These are phyloP conservation scores for Pelobates cultripes DNA, from an alignment of 2,797 vertebrate species.

Conservation along the genomic window DNA sequence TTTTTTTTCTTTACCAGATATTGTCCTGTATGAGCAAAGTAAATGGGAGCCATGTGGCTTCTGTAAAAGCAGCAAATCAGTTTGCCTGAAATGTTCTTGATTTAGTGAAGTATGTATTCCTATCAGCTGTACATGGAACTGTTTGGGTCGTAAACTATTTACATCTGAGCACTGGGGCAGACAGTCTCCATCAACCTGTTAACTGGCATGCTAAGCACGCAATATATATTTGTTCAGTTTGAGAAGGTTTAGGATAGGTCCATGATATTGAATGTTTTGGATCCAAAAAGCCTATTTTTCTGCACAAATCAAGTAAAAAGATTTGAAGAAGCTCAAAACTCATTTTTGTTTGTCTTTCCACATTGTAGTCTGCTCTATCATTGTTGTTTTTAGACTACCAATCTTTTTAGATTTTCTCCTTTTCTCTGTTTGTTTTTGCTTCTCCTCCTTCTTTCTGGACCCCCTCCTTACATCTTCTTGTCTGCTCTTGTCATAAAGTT, in stretches of 20 bases:
- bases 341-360: no score
- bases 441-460: no score
- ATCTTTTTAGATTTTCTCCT: no score
- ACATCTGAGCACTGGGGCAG: slow-evolving; percentile 62
- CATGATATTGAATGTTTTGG: no score
- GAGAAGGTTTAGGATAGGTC: neutral
- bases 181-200: slow-evolving; percentile 60
- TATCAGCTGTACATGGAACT: slow-evolving; percentile 63
- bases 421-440: no score
- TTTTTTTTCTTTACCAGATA: slow-evolving; percentile 52
- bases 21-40: slow-evolving; percentile 64
- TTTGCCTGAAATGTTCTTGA: neutral
- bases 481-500: no score
- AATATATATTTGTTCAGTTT: neutral
- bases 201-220: neutral
- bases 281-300: no score
- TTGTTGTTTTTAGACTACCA: no score
- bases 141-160: slow-evolving; percentile 72
- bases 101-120: neutral
- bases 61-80: slow-evolving; percentile 69
- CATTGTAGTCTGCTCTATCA: no score
- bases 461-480: no score
- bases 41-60: slow-evolving; percentile 76
- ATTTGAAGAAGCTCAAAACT: no score
- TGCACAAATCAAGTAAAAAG: no score